Conservation (phyloP, 2,888 invertebrate genomes). For the Omphaloscelis lunosa region DNA sequence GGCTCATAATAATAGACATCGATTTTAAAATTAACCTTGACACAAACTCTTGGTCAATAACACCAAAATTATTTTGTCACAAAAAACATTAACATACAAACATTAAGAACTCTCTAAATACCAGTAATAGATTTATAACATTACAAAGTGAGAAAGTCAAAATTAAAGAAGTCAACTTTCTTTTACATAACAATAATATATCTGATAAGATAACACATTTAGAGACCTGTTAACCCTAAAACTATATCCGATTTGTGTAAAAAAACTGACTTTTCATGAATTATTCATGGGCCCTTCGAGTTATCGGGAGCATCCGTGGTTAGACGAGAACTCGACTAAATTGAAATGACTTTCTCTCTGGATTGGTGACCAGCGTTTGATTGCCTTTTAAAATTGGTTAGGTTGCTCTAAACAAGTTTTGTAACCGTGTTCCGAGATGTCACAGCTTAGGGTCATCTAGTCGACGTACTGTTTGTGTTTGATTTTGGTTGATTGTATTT, state of each 20-base stretch:
- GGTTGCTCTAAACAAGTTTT: constrained; percentile 62
- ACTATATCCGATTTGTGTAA: constrained; percentile 67
- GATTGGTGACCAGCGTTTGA: constrained; percentile 15
- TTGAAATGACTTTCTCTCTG: constrained; percentile 29
- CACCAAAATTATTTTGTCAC: constrained; percentile 19
- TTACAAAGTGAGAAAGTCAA: constrained; percentile 57
- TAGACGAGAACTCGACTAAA: constrained; percentile 50
- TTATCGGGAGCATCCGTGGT: constrained; percentile 55
- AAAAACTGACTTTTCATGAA: constrained; percentile 60
- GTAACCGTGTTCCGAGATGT: constrained; percentile 68
- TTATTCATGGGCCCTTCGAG: constrained; percentile 68
- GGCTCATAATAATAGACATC: not conserved
- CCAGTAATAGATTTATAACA: constrained; percentile 44
- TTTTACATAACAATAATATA: constrained; percentile 61
- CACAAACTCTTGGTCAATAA: constrained; percentile 24
- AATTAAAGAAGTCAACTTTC: constrained; percentile 64
- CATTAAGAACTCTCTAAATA: constrained; percentile 55
- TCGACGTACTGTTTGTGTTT: constrained; percentile 49
- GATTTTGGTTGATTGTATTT: constrained; percentile 60
- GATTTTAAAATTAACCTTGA: constrained; percentile 32
- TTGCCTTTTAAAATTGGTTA: constrained; percentile 50
- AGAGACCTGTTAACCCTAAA: constrained; percentile 66
- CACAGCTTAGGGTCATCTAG: constrained; percentile 62
- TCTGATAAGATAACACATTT: constrained; percentile 57
- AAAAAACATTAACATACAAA: constrained; percentile 20